phyloP scores from a whole-genome alignment of 2,888 invertebrate species.

The Trissolcus brochymenae region DNA sequence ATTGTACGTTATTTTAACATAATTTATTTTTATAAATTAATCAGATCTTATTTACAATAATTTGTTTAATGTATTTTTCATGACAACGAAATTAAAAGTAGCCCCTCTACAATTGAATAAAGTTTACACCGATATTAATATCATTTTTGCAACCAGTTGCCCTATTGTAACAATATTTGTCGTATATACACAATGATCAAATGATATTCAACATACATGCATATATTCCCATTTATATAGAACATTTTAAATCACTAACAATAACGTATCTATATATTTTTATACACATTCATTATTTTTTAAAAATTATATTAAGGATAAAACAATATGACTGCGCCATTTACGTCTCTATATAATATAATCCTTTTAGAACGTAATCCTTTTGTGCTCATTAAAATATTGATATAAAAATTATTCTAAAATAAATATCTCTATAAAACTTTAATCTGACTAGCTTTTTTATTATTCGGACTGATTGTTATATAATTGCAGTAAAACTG shows the following conservation, averaged over 20 bases:
- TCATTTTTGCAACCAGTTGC: neutral
- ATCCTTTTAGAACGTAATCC: too few relatives aligned
- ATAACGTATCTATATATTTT: conserved; percentile 41
- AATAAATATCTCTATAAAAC: conserved; percentile 33
- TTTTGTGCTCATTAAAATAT: neutral
- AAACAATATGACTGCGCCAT: neutral
- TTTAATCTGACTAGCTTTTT: conserved; percentile 62
- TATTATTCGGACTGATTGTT: conserved; percentile 56
- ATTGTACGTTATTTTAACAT: too few relatives aligned
- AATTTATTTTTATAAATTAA: too few relatives aligned
- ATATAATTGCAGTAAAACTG: conserved; percentile 39
- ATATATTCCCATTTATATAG: conserved; percentile 21
- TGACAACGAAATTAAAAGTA: too few relatives aligned
- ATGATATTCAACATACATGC: conserved; percentile 27
- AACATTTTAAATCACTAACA: conserved; percentile 44
- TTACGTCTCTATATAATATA: too few relatives aligned
- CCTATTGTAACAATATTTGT: conserved; percentile 29
- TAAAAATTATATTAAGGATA: conserved; percentile 51
- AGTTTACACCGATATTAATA: too few relatives aligned
- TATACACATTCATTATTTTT: conserved; percentile 52
- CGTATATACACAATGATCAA: conserved; percentile 24
- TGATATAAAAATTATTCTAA: neutral
- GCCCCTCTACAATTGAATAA: too few relatives aligned
- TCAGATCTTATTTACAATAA: too few relatives aligned
- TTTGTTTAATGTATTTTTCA: too few relatives aligned